phyloP scores from a whole-genome alignment of 2,888 invertebrate species.

The Drosophila tripunctata region DNA sequence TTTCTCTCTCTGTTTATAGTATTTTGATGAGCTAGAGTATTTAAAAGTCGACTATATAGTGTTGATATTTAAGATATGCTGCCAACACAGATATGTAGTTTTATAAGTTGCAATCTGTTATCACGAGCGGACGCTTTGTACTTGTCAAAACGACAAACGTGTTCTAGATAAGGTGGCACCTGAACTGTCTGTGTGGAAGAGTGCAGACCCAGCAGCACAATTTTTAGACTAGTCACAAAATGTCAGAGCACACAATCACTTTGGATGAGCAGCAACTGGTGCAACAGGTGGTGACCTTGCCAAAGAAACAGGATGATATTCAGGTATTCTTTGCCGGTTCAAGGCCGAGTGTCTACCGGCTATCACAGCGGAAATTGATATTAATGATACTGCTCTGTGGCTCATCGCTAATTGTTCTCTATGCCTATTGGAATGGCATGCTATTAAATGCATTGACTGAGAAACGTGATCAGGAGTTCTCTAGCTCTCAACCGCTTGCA shows the following conservation, averaged over 20 bases:
- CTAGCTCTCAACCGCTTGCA: constrained; percentile 85
- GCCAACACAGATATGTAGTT: background rate
- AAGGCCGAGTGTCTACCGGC: constrained; percentile 11
- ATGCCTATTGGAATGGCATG: constrained; percentile 50
- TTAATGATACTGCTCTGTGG: constrained; percentile 22
- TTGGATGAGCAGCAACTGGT: constrained; percentile 29
- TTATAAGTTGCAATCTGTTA: constrained; percentile 6
- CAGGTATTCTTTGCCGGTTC: constrained; percentile 22
- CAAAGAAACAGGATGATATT: constrained; percentile 21
- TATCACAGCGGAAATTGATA: constrained; percentile 21
- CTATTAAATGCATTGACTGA: constrained; percentile 16
- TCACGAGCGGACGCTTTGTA: background rate
- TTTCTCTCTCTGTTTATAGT: too few species aligned
- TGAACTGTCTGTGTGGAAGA: background rate
- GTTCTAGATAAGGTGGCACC: constrained; percentile 32
- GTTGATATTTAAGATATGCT: background rate
- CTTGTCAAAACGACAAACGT: background rate
- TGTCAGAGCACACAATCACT: constrained; percentile 51
- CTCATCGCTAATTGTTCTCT: constrained; percentile 26
- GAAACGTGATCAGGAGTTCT: background rate
- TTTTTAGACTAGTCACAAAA: constrained; percentile 32
- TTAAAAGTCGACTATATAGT: background rate
- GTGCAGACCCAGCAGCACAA: too few species aligned
- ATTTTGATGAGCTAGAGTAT: background rate
- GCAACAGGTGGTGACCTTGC: background rate